Percentiles rank a stretch among this genome's conserved stretches.
Conservation (phyloP, 2,113 vertebrate genomes). For the Pedionomus torquatus region DNA sequence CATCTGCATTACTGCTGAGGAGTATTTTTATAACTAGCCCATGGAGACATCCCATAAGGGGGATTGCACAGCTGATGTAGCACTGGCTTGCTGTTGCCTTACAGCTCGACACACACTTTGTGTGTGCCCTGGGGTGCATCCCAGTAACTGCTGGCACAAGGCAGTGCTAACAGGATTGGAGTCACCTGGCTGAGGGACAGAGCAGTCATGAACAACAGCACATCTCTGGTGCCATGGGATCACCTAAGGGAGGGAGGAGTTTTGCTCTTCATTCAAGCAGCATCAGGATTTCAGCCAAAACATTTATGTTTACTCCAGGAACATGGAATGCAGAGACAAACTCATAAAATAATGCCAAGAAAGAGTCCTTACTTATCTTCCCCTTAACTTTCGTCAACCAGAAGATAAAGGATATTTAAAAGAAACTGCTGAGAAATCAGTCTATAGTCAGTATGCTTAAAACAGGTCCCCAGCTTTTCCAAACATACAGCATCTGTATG, state of each 20-base stretch:
- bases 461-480: not conserved
- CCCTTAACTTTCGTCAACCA: not conserved
- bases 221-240: not conserved
- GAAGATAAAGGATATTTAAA: not conserved
- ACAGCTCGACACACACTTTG: not conserved
- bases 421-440: not conserved
- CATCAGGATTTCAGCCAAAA: not conserved
- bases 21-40: not conserved
- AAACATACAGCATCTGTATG: not conserved
- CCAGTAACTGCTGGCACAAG: rapidly evolving
- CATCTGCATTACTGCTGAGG: not conserved
- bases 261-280: rapidly evolving
- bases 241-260: not conserved
- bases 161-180: not conserved
- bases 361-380: not conserved
- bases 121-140: not conserved
- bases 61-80: not conserved
- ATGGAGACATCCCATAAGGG: not conserved
- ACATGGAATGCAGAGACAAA: not conserved
- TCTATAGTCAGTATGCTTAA: not conserved
- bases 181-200: not conserved
- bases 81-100: not conserved
- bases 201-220: not conserved
- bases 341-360: not conserved
- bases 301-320: not conserved